Conservation (phyloP, 2,888 invertebrate species). For the Serrognathus titanus region DNA sequence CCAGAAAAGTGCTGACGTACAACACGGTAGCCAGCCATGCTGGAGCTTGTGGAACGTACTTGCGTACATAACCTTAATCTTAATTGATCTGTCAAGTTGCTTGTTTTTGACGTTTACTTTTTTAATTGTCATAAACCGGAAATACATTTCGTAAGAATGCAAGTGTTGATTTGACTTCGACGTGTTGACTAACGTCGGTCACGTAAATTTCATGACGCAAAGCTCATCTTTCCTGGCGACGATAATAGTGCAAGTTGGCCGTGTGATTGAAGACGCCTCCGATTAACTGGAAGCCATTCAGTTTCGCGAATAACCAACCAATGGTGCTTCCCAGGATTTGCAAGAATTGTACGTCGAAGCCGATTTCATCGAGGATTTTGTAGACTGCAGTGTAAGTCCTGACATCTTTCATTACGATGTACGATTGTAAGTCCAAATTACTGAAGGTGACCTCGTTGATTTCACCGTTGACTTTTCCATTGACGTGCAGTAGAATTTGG, state of each 20-base stretch:
- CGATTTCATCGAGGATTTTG: conserved; percentile 69
- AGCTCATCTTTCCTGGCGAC: too few species aligned
- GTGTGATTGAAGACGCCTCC: conserved; percentile 87
- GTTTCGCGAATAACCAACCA: conserved; percentile 91
- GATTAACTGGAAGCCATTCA: conserved; percentile 88
- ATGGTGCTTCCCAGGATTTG: conserved; percentile 80
- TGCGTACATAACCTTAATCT: too few species aligned
- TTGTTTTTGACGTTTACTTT: too few species aligned
- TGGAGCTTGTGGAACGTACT: too few species aligned
- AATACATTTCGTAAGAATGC: too few species aligned
- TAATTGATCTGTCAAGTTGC: too few species aligned
- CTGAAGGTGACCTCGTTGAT: conserved; percentile 74
- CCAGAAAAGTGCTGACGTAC: too few species aligned
- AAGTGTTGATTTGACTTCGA: too few species aligned
- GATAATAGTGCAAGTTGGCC: conserved; percentile 73
- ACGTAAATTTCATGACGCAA: too few species aligned
- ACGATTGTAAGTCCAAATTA: conserved; percentile 83
- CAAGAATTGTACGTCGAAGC: conserved; percentile 78
- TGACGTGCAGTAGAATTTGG: conserved; percentile 66
- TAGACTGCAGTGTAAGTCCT: conserved; percentile 89
- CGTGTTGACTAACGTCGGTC: too few species aligned
- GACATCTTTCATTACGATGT: conserved; percentile 83
- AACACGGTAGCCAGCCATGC: too few species aligned
- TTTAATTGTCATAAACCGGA: too few species aligned
- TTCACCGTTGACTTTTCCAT: conserved; percentile 81